phyloP scores from a whole-genome alignment of 2,888 invertebrate species.

The Ypsolopha sequella region DNA sequence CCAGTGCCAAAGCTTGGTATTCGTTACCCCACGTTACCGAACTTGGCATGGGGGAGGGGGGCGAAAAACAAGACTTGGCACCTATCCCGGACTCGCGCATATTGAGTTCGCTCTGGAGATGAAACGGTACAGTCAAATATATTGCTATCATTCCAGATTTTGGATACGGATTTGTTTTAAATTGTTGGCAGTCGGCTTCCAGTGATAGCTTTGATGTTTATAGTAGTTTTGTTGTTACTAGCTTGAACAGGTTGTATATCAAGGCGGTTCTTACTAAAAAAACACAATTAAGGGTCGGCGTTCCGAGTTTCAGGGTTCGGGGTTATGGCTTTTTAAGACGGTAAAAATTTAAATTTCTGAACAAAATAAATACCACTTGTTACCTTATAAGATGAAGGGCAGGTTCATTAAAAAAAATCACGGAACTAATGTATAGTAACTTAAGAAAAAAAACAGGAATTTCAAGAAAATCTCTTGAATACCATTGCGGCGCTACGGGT shows the following conservation, averaged over 20 bases:
- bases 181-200: constrained; percentile 2
- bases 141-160: constrained; percentile 19
- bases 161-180: background rate
- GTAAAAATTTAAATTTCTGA: too few relatives aligned
- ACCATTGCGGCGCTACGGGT: too few relatives aligned
- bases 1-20: constrained; percentile 44
- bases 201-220: background rate
- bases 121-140: constrained; percentile 32
- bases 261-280: too few relatives aligned
- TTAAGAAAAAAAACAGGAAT: too few relatives aligned
- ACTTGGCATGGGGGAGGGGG: constrained; percentile 17
- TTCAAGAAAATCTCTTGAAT: too few relatives aligned
- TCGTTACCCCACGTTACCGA: constrained; percentile 23
- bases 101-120: constrained; percentile 51
- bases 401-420: too few relatives aligned
- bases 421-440: too few relatives aligned
- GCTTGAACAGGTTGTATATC: background rate
- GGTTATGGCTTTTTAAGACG: too few relatives aligned
- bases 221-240: background rate
- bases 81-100: constrained; percentile 42
- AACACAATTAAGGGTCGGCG: too few relatives aligned
- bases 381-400: too few relatives aligned
- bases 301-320: too few relatives aligned
- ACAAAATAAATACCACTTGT: too few relatives aligned
- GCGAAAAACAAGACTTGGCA: constrained; percentile 37